phyloP scores from a whole-genome alignment of 2,888 invertebrate genomes.

The Craniophora ligustri region DNA sequence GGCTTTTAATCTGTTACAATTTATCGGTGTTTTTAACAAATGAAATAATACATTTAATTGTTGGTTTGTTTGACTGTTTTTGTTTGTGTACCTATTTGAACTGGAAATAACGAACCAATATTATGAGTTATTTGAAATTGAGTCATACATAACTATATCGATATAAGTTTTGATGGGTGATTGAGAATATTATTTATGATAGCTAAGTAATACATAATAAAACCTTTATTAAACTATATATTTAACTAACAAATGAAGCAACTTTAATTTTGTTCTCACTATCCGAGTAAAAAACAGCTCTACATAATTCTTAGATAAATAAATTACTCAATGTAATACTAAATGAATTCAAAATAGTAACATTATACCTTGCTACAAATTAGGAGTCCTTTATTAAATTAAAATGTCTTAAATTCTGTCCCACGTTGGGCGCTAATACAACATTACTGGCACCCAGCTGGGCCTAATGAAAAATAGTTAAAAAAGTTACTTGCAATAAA shows the following conservation, averaged over 20 bases:
- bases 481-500: too few species aligned
- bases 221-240: too few species aligned
- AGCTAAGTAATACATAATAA: too few species aligned
- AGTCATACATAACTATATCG: too few species aligned
- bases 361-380: not conserved
- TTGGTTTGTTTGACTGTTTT: not conserved
- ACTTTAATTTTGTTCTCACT: too few species aligned
- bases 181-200: too few species aligned
- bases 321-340: not conserved
- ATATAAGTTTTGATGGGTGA: not conserved
- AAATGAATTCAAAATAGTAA: not conserved
- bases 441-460: conserved; percentile 31
- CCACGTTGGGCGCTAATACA: conserved; percentile 27
- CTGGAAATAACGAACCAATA: not conserved
- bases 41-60: conserved; percentile 20
- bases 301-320: too few species aligned
- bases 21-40: conserved; percentile 42
- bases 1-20: conserved; percentile 40
- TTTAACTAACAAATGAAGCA: not conserved
- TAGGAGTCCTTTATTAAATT: conserved; percentile 11
- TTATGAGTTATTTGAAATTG: not conserved
- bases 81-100: not conserved
- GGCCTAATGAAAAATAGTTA: conserved; percentile 37
- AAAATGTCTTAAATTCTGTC: conserved; percentile 3
- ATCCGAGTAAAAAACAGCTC: too few species aligned